Percentiles rank a stretch among this genome's conserved stretches.
phyloP scores from a whole-genome alignment of 2,113 vertebrate genomes.

The Oenanthe oenanthe region DNA sequence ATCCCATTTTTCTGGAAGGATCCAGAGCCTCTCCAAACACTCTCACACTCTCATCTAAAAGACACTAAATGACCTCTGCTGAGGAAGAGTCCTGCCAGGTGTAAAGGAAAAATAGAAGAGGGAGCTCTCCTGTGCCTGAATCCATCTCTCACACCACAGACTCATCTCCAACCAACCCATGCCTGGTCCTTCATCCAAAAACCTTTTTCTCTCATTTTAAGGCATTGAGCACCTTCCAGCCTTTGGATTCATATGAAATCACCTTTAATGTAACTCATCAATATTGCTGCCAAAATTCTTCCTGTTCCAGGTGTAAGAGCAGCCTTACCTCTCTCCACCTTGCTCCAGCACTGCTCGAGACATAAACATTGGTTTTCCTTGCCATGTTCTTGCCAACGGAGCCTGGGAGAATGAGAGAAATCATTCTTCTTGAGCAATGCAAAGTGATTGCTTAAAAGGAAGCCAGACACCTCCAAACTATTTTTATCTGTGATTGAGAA shows the following conservation, averaged over 20 bases:
- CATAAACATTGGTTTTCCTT: slow-evolving; percentile 93
- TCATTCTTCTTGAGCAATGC: background rate
- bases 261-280: background rate
- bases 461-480: slow-evolving; percentile 4
- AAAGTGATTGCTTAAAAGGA: background rate
- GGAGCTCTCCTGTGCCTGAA: background rate
- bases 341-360: slow-evolving; percentile 93
- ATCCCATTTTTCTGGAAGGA: background rate
- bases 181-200: background rate
- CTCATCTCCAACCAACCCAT: background rate
- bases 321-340: slow-evolving; percentile 93
- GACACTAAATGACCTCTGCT: rapidly evolving
- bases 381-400: slow-evolving; percentile 91
- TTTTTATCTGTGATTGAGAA: background rate
- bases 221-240: background rate
- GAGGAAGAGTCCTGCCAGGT: background rate
- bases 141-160: background rate
- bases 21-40: background rate
- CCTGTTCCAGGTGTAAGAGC: background rate
- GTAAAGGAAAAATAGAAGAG: background rate
- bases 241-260: rapidly evolving
- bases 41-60: background rate
- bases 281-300: rapidly evolving
- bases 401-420: slow-evolving; percentile 73
- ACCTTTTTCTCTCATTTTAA: background rate